Evolutionary conservation across 1,140 invertebrate species (phyloP), one percentile per base, ranked within the genome.

Genomic region (Dufourea novaeangliae): DNA sequence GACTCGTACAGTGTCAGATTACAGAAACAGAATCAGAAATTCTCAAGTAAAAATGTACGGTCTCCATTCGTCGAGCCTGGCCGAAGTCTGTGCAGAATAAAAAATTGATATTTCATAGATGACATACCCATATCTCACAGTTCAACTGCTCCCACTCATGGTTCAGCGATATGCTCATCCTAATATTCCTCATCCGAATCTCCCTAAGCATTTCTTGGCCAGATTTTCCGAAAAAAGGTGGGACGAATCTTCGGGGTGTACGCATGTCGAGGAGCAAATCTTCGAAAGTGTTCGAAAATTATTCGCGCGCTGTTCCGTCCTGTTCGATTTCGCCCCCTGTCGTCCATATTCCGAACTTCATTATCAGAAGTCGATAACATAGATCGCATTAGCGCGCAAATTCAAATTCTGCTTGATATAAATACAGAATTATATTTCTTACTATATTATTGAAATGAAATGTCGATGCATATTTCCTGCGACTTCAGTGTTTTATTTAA

Each of bases 81-180:
- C 20, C 6, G 3, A n/a, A 6, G 7, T 1, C 20, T 1, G 46
- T 5, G 2, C 5, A n/a, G n/a, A 6, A n/a, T 0, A 11, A 34
- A 10, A 68, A 68, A 46, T 37, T 32, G 20, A 20, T 6, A 67
- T 56, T 67, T 54, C 10, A 22, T 0, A 2, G 14, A 0, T 5
- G 10, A 69, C 88, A 46, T 88, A 89, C 88, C 88, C 88, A 88
- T 34, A 89, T 89, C 63, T 89, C 88, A 17, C 54, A 50, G 62
- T 85, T 56, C 54, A 89, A 68, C 54, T 74, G 68, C 17, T 87
- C 87, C 88, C 88, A 89, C 22, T 89, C 88, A 39, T 82, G 34
- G 78, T 86, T 88, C 70, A 89, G 75, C 11, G 78, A 71, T 59
- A 84, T 59, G n/a, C 83, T 79, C 32, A 88, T 87, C 62, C 46